Evolutionary conservation across 2,797 vertebrate genomes (phyloP), one percentile per base, ranked within the genome.

Genomic region (Galaxias olidus): DNA sequence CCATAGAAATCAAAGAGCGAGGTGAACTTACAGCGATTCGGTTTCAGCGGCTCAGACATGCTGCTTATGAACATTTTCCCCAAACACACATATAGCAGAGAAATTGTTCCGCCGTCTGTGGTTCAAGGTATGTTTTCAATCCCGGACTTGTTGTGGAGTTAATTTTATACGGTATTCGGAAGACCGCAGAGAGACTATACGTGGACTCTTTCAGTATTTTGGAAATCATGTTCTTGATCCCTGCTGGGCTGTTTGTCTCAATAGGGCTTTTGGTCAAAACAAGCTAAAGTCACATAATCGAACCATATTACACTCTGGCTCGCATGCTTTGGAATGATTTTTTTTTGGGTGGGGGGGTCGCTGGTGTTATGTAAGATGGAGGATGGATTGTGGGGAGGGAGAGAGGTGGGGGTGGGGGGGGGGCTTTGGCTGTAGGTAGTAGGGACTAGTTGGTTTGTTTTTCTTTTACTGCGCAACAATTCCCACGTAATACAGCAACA

Each of bases 101-200:
- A 41, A 44, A 30, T 41, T 71, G 52, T 62, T 71, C 57, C 59
- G 72, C 57, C 74, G 77, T 79, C 61, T 79, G 70, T 17, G 30
- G 30, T 65, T 14, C 51, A 66, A 61, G 43, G 43, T 62, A 58
- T 63, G 44, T 71, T 74, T 68, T 76, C 14, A 55, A 12, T 65
- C 75, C 20, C 55, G 55, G 58, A 69, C 63, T 50, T 42, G 4
- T 49, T 3, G 9, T 43, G 57, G 46, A 73, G 18, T 72, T 81
- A 50, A 78, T 79, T 76, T 67, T 61, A 76, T 55, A 43, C 71
- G 69, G 71, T 77, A 56, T 72, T 74, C 71, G 61, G 59, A 30
- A 6, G 61, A 50, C 63, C 63, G 11, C 52, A 72, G 59, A 74
- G 74, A 63, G 67, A 51, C 60, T 63, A n/a, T n/a, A 56, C 65